These are phyloP conservation scores for Siphlonurus alternatus DNA, from an alignment of 2,888 invertebrate genomes.

Conservation along the genomic window DNA sequence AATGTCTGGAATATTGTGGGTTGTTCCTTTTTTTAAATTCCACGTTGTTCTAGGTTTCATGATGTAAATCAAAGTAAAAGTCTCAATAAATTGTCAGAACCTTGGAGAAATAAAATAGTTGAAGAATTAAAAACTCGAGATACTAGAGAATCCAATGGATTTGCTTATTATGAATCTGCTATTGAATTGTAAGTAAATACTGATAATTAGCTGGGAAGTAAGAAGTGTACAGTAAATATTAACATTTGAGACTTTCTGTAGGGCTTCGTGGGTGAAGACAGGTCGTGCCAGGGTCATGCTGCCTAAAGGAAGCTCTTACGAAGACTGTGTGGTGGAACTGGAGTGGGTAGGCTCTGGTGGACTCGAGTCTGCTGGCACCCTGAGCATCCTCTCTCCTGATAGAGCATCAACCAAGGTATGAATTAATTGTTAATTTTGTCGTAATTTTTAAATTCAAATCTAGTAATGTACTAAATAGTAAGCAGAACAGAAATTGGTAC, in stretches of 20 bases:
- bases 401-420: constrained; percentile 56
- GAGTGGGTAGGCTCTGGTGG: constrained; percentile 58
- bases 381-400: constrained; percentile 61
- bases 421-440: constrained; percentile 10
- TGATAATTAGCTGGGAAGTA: background rate
- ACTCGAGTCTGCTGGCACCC: constrained; percentile 50
- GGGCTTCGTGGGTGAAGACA: constrained; percentile 68
- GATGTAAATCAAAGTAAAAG: constrained; percentile 11
- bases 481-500: no score
- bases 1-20: background rate
- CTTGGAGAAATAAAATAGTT: constrained; percentile 60
- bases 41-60: constrained; percentile 10
- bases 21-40: background rate
- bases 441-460: constrained; percentile 3
- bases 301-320: constrained; percentile 31
- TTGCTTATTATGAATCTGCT: constrained; percentile 52
- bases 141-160: constrained; percentile 27
- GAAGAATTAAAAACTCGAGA: constrained; percentile 43
- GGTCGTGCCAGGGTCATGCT: constrained; percentile 51
- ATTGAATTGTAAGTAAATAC: constrained; percentile 41
- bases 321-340: constrained; percentile 62
- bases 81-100: constrained; percentile 16
- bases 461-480: no score
- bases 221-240: constrained; percentile 1
- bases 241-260: constrained; percentile 12